Conservation (phyloP, 2,113 vertebrate genomes). For the Raphicerus campestris region DNA sequence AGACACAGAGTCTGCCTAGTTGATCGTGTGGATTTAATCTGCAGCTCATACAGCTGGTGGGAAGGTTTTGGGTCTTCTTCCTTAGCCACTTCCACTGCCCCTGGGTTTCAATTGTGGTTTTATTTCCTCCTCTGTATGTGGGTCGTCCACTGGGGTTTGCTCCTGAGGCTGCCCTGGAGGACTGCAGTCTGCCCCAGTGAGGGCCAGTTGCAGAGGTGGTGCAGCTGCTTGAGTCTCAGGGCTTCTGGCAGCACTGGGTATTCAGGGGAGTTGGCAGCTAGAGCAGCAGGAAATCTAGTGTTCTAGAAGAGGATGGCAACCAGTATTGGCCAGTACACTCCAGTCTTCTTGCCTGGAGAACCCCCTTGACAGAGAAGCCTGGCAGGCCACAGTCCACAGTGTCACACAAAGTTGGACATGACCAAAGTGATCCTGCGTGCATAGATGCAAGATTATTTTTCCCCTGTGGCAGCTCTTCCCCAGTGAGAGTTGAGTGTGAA, state of each 20-base stretch:
- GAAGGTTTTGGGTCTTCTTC: background rate
- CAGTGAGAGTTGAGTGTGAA: background rate
- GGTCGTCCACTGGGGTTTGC: background rate
- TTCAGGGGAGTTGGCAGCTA: background rate
- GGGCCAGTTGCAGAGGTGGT: background rate
- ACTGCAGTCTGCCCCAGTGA: background rate
- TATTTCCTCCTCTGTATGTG: background rate
- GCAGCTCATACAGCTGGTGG: background rate
- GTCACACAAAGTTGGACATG: background rate
- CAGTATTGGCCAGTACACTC: background rate
- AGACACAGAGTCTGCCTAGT: background rate
- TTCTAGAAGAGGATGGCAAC: background rate
- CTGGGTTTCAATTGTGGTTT: background rate
- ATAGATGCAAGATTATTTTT: background rate
- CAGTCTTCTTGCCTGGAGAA: background rate
- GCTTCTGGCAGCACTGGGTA: background rate
- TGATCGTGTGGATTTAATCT: background rate
- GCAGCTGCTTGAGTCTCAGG: background rate
- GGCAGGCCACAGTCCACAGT: background rate
- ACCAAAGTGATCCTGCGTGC: background rate
- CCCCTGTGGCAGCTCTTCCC: background rate
- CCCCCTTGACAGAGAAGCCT: background rate
- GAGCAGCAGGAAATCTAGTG: background rate
- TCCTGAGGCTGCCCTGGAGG: background rate
- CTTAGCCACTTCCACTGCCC: background rate